Conservation (phyloP, 2,797 vertebrate species). For the Rhadinocentrus ornatus region DNA sequence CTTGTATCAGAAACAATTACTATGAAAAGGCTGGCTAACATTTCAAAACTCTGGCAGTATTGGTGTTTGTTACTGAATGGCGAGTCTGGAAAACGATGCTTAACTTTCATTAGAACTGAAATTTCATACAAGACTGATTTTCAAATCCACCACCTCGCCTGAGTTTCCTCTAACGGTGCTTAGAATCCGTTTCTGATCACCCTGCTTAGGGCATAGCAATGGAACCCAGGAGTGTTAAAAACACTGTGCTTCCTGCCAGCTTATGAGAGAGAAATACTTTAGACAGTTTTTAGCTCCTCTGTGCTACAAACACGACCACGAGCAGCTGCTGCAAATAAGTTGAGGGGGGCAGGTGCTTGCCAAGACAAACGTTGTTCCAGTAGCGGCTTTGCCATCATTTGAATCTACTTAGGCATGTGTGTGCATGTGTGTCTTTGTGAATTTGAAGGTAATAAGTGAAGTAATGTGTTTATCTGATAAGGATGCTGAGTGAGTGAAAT, state of each 20-base stretch:
- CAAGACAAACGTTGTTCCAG: conserved; percentile 85
- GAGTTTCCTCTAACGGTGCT: conserved; percentile 35
- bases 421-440: conserved; percentile 19
- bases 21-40: conserved; percentile 38
- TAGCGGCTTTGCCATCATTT: conserved; percentile 70
- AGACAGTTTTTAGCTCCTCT: conserved; percentile 74
- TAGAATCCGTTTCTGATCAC: conserved; percentile 57
- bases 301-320: conserved; percentile 76
- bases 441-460: conserved; percentile 35
- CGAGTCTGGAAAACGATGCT: conserved; percentile 18
- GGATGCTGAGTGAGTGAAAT: conserved; percentile 25
- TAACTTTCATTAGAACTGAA: conserved; percentile 20
- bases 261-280: conserved; percentile 61
- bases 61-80: conserved; percentile 19
- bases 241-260: conserved; percentile 46
- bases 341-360: conserved; percentile 65
- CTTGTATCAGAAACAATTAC: conserved; percentile 46
- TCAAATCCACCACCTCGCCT: conserved; percentile 45
- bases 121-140: conserved; percentile 38
- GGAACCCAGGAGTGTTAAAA: conserved; percentile 45
- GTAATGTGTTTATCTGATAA: conserved; percentile 44
- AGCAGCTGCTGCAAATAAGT: conserved; percentile 84
- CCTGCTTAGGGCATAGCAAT: conserved; percentile 27
- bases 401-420: conserved; percentile 42
- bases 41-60: conserved; percentile 38